Conservation (phyloP, 2,888 invertebrate genomes). For the Ischnura elegans region DNA sequence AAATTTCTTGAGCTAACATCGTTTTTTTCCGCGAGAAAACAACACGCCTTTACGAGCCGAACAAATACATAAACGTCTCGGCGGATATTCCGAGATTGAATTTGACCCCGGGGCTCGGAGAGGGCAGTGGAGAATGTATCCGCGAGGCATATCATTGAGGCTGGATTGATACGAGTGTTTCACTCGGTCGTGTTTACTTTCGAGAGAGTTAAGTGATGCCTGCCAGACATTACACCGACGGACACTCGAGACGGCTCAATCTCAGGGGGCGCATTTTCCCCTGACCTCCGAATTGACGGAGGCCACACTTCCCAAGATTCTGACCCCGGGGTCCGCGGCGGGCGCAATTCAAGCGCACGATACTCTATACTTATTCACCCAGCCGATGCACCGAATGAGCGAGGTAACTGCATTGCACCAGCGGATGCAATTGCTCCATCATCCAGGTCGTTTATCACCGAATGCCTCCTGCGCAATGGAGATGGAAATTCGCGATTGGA, state of each 20-base stretch:
- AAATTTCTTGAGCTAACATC: neutral
- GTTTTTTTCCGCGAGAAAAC: neutral
- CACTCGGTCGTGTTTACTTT: constrained; percentile 4
- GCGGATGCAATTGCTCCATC: neutral
- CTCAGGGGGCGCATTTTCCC: neutral
- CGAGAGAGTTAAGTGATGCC: neutral
- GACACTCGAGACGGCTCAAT: neutral
- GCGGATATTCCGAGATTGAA: neutral
- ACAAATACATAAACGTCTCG: neutral
- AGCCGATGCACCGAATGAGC: neutral
- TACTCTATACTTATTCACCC: neutral
- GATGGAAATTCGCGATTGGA: neutral
- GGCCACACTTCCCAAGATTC: neutral
- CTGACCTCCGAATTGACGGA: neutral
- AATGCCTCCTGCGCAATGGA: neutral
- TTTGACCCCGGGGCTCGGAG: neutral
- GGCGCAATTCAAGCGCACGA: neutral
- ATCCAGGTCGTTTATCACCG: neutral
- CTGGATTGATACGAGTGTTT: neutral
- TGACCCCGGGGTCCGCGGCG: neutral
- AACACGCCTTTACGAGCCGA: neutral
- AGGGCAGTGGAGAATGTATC: neutral
- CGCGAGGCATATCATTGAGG: neutral
- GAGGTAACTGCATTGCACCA: neutral
- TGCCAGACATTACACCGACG: neutral